Conservation (phyloP, 1,140 invertebrate species). For the Bombus difficillimus region DNA sequence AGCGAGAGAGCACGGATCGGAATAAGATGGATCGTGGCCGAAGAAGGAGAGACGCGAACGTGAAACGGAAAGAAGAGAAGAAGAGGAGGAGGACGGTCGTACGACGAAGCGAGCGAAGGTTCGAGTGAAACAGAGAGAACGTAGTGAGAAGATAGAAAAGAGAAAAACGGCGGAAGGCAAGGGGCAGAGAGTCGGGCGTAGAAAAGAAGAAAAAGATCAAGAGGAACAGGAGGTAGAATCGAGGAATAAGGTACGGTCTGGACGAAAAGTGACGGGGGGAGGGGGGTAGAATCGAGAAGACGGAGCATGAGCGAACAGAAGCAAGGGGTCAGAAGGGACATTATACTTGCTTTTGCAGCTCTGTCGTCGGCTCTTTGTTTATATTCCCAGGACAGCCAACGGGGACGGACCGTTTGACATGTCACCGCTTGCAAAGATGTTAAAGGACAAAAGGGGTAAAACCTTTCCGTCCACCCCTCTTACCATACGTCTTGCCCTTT, state of each 20-base stretch:
- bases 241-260: constrained; percentile 24
- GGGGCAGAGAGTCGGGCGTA: background rate
- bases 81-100: background rate
- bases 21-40: constrained; percentile 30
- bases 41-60: background rate
- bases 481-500: background rate
- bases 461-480: constrained; percentile 4
- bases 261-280: constrained; percentile 38
- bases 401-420: constrained; percentile 67
- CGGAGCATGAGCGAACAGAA: constrained; percentile 21
- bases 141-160: background rate
- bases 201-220: constrained; percentile 44
- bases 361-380: constrained; percentile 64
- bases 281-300: constrained; percentile 48
- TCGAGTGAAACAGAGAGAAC: constrained; percentile 12
- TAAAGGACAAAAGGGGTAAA: constrained; percentile 62
- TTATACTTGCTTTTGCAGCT: constrained; percentile 60
- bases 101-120: background rate
- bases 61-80: background rate
- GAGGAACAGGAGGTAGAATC: constrained; percentile 8
- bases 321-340: constrained; percentile 55
- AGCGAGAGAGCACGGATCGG: constrained; percentile 2
- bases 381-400: constrained; percentile 57
- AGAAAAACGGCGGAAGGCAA: background rate
- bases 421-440: constrained; percentile 67